Evolutionary conservation across 2,888 invertebrate genomes (phyloP), one percentile per base, ranked within the genome.

Genomic region (Brassicogethes aeneus): DNA sequence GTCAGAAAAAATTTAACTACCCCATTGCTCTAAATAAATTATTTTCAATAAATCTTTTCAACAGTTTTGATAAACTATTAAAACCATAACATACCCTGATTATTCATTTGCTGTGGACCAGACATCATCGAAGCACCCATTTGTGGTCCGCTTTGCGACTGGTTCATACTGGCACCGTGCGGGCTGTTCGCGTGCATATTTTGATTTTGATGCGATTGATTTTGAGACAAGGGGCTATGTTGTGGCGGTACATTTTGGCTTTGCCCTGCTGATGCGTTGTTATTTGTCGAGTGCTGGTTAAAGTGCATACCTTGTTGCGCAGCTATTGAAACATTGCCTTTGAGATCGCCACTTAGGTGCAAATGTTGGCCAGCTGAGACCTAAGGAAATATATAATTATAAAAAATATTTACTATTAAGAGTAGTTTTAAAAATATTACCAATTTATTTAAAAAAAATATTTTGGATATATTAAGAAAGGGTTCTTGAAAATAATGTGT

Each of bases 301-400:
- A 81, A 81, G 70, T 85, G 87, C 75, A 88, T 82, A 54, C 86
- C 85, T 65, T 88, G 88, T 64, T 88, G 87, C 16, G 86, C 80
- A n/a, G 86, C 86, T 42, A 87, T 84, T 2, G 85, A 84, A 37
- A 87, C 84, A 45, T 80, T 82, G 55, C 79, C 77, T 60, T 81
- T 80, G 53, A 82, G 71, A 51, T 80, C 82, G 51, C 83, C 79
- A 56, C 79, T 80, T 54, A 86, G 74, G 66, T 85, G 82, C 75
- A 88, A 79, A 61, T 87, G 88, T 68, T 91, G 91, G 17, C 88
- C 89, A 54, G 88, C 85, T 2, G 87, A 86, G 54, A 89, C 88
- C 88, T 89, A 66, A 16, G 58, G 56, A 43, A 8, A 7, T 12
- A 33, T n/a, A 32, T n/a, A 34, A 35, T 5, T 33, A 13, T 33